These are phyloP conservation scores for Hycleus phaleratus DNA, from an alignment of 1,140 invertebrate genomes.

Conservation along the genomic window DNA sequence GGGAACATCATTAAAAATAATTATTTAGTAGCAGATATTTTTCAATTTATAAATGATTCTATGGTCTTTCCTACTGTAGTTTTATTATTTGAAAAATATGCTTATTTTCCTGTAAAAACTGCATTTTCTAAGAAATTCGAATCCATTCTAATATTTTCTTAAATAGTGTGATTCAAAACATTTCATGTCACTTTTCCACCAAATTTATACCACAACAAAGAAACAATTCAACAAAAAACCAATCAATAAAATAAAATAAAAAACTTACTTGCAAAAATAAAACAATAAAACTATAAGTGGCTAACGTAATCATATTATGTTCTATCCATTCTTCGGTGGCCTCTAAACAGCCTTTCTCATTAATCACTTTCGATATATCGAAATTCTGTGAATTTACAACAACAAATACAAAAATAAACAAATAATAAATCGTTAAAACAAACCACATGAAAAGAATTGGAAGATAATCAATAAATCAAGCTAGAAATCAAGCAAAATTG, in stretches of 20 bases:
- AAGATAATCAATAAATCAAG: slow-evolving; percentile 13
- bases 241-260: slow-evolving; percentile 15
- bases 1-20: no score
- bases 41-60: no score
- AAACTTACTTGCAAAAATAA: slow-evolving; percentile 84
- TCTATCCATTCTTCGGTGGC: slow-evolving; percentile 92
- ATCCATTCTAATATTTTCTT: background rate
- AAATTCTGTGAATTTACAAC: slow-evolving; percentile 51
- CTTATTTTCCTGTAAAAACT: background rate
- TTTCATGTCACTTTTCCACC: no score
- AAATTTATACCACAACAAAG: background rate
- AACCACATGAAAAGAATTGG: slow-evolving; percentile 28
- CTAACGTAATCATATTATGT: slow-evolving; percentile 85
- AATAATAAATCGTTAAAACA: slow-evolving; percentile 11
- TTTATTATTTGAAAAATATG: no score
- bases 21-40: no score
- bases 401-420: slow-evolving; percentile 42
- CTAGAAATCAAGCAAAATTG: slow-evolving; percentile 1
- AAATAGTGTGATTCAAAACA: background rate
- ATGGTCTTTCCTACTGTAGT: no score
- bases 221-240: background rate
- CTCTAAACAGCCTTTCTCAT: slow-evolving; percentile 89
- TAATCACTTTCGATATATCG: slow-evolving; percentile 74
- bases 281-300: slow-evolving; percentile 71
- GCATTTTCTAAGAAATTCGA: background rate